phyloP scores from a whole-genome alignment of 2,888 invertebrate species.

The Diplolepis rosae region DNA sequence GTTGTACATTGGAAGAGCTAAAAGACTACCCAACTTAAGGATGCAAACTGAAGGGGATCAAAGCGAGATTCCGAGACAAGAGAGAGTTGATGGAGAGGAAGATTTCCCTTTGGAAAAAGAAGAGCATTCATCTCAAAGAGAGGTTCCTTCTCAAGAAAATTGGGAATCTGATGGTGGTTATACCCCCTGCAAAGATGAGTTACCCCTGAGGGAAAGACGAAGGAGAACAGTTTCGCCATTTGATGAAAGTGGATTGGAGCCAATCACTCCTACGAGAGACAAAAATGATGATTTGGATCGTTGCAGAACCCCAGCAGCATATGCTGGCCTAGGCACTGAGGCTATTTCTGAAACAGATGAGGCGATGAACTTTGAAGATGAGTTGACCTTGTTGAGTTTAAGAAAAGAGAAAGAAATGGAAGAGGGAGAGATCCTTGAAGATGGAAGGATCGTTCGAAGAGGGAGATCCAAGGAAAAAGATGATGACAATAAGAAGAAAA shows the following conservation, averaged over 20 bases:
- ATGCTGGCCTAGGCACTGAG: constrained; percentile 73
- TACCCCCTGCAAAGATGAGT: constrained; percentile 70
- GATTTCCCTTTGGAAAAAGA: constrained; percentile 64
- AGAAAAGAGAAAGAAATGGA: constrained; percentile 64
- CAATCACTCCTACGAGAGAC: constrained; percentile 69
- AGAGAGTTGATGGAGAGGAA: constrained; percentile 53
- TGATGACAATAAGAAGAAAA: constrained; percentile 72
- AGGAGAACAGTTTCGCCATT: constrained; percentile 40
- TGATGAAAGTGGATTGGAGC: constrained; percentile 67
- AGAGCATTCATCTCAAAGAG: constrained; percentile 5
- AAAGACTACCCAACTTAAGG: constrained; percentile 50
- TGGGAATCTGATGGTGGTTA: constrained; percentile 71
- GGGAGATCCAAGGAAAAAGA: constrained; percentile 36
- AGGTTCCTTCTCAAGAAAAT: background rate
- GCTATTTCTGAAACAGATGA: constrained; percentile 74
- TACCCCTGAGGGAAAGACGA: constrained; percentile 56
- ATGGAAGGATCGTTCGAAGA: constrained; percentile 40
- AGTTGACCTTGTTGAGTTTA: constrained; percentile 66
- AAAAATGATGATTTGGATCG: constrained; percentile 66
- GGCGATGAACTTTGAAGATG: constrained; percentile 71
- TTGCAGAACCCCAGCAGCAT: constrained; percentile 71
- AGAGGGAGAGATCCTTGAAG: constrained; percentile 68
- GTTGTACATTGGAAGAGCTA: constrained; percentile 50
- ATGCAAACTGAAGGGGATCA: constrained; percentile 47
- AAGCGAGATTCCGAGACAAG: constrained; percentile 30